Conservation (phyloP, 2,797 vertebrate genomes). For the Amblyraja radiata region DNA sequence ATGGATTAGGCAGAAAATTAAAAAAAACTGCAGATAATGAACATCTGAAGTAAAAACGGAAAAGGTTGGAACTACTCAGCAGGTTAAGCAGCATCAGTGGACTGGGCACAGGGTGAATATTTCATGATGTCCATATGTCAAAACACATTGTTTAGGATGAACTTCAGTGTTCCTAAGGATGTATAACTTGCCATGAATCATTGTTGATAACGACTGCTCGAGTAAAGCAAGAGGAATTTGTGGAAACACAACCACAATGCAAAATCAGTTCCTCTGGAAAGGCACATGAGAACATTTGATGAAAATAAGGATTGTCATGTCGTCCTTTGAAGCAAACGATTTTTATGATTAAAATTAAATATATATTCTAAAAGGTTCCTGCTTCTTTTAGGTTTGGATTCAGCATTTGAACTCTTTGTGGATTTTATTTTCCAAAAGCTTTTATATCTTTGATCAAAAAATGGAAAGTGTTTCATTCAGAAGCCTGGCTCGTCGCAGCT, state of each 20-base stretch:
- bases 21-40: too few species aligned
- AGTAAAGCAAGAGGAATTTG: not conserved
- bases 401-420: not conserved
- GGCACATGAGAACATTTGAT: not conserved
- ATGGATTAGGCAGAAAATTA: too few species aligned
- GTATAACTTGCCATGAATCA: not conserved
- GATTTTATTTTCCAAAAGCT: not conserved
- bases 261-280: not conserved
- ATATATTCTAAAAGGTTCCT: not conserved
- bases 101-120: too few species aligned
- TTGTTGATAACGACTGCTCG: not conserved
- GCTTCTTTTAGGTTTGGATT: not conserved
- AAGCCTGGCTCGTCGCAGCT: too few species aligned
- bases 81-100: too few species aligned
- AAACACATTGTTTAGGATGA: not conserved
- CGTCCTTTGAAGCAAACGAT: too few species aligned
- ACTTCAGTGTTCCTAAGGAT: not conserved
- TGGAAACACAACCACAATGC: not conserved
- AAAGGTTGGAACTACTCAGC: too few species aligned
- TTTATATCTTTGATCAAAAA: not conserved
- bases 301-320: not conserved
- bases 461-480: not conserved
- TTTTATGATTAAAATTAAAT: not conserved
- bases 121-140: too few species aligned
- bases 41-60: too few species aligned